Evolutionary conservation across 1,140 invertebrate species (phyloP), one percentile per base, ranked within the genome.

Genomic region (Caligus rogercresseyi): DNA sequence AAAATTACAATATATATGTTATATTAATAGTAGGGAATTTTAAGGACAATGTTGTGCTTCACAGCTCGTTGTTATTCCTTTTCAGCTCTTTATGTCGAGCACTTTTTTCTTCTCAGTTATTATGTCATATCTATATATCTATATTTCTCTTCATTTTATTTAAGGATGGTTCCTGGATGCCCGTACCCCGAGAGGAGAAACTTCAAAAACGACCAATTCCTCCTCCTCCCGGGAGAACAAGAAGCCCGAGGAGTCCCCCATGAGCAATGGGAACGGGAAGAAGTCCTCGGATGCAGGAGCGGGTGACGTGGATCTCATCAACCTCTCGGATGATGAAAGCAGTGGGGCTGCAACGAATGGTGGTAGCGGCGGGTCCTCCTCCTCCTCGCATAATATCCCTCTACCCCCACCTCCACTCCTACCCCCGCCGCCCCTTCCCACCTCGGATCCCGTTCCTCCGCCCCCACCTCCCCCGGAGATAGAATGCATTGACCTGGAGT

Each of bases 401-500:
- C 61, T 53, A 3, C 61, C 52, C 1, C 61, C 53, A 1, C 61
- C 19, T 24, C 21, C 25, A 11, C 13, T 25, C 3, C 15, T 51
- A 15, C 16, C 55, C 43, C 24, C 51, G 15, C 52, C 24, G 19
- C 43, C 31, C 19, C 31, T 24, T 43, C 58, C 58, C 15, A 16
- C 58, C 3, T 18, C 16, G 13, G 18, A 60, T 31, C 16, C 16
- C 25, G 31, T 52, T 2, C 61, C 61, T 7, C 51, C 18, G 16
- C 61, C 61, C 16, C 43, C 52, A 2, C n/a, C 51, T 3, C 60
- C 60, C 3, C 52, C 16, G 25, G 61, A 63, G 24, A 63, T 63
- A 16, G 61, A 63, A 55, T 63, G 61, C 21, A 63, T 63, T 54
- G 61, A 63, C 14, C 18, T 63, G 15, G 61, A 63, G n/a, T 63